Percentiles rank a stretch among this genome's conserved stretches.
Evolutionary conservation across 2,113 vertebrate species (phyloP).

Genomic region (Bambusicola thoracicus): DNA sequence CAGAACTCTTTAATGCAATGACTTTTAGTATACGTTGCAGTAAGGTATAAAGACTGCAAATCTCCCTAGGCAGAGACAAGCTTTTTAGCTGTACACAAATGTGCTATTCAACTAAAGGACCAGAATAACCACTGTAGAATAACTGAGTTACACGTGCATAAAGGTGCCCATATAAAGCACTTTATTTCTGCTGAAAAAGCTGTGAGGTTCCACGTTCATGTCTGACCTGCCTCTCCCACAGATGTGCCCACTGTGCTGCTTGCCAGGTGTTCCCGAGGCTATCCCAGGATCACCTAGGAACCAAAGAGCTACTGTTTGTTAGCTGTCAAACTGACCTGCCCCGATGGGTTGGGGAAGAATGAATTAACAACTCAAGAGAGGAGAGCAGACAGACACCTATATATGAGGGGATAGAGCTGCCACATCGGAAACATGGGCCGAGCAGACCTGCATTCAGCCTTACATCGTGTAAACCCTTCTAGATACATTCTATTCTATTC

Average conservation of each 20-base stretch:
- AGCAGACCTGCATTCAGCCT: not conserved
- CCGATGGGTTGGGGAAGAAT: not conserved
- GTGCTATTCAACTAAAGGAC: not conserved
- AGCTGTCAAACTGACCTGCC: not conserved
- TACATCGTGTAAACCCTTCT: not conserved
- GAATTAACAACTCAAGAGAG: not conserved
- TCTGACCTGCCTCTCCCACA: not conserved
- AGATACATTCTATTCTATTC: not conserved
- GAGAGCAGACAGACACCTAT: not conserved
- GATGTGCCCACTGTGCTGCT: not conserved
- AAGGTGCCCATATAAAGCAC: not conserved
- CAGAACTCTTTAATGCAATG: not conserved
- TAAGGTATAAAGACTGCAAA: not conserved
- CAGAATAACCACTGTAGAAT: not conserved
- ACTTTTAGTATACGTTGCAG: rapidly evolving
- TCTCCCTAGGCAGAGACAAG: not conserved
- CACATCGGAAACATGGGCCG: not conserved
- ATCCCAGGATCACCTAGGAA: rapidly evolving
- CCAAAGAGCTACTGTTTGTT: not conserved
- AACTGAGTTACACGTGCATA: not conserved
- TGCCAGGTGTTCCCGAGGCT: rapidly evolving
- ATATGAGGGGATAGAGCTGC: not conserved
- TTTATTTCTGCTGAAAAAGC: not conserved
- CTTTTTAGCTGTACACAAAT: not conserved
- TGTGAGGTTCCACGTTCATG: not conserved